Base-by-base conservation (phyloP, 2,113 vertebrate genomes). In the Hipposideros armiger region DNA sequence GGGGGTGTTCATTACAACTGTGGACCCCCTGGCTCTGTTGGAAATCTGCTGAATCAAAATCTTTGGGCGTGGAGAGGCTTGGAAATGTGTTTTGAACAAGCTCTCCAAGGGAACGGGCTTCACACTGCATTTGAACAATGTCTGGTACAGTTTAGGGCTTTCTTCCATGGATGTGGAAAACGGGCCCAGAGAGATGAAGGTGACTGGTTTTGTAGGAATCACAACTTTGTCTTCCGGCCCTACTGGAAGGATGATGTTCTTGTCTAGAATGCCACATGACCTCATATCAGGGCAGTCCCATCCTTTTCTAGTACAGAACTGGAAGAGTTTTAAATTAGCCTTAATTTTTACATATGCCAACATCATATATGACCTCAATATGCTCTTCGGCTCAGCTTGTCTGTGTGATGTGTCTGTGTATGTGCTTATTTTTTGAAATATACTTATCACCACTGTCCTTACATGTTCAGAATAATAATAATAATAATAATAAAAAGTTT, bases 341-440 rank as follows among this genome's bases (percentile, higher is more conserved):
- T 45, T 82, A 17, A 86, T 42, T 86, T 92, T 95, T 45, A 47
- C 30, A 40, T 32, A 10, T 2, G 7, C 20, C 50, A 10, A 2
- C 15, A 82, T n/a, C 14, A 17, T 14, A 45, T 11, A 14, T 76
- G 69, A 24, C 40, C 93, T 86, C 14, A 26, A 3, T 83, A 4
- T 90, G 22, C 28, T 66, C 36, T 20, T 81, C 62, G 64, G 36
- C 69, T 76, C n/a, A 54, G 58, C 20, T 87, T 64, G 42, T n/a
- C 47, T 67, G 24, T 45, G 5, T 1, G 0, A 20, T 77, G 1
- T 69, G 66, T 74, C 56, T 56, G 10, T 28, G 0, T 36, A n/a
- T 52, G 26, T 62, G 22, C 95, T 95, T 80, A 42, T 24, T 74
- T 87, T 73, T 80, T 86, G 58, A 90, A 95, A 97, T 67, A 62